A percentile compares a stretch with the other conserved stretches of the same genome.
phyloP scores from a whole-genome alignment of 2,888 invertebrate genomes.

The Sarcophaga subvicina region DNA sequence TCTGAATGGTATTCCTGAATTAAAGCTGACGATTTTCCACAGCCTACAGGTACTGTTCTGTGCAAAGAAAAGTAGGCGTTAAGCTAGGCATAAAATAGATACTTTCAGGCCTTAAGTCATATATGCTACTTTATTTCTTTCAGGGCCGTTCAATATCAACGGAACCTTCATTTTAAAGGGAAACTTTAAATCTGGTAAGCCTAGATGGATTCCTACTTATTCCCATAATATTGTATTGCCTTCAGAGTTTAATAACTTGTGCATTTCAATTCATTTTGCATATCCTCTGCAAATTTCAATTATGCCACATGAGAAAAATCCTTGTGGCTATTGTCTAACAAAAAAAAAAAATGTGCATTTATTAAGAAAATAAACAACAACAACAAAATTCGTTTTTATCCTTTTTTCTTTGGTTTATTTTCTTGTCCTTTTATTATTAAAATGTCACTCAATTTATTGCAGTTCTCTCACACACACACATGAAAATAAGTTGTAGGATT shows the following conservation, averaged over 20 bases:
- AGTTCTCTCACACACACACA: slow-evolving; percentile 28
- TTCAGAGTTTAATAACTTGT: not conserved
- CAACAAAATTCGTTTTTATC: not conserved
- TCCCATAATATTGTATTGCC: too few relatives aligned
- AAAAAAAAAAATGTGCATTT: slow-evolving; percentile 43
- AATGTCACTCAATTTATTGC: slow-evolving; percentile 73
- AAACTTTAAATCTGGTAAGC: not conserved
- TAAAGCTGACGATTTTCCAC: too few relatives aligned
- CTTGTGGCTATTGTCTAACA: slow-evolving; percentile 26
- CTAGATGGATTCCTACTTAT: too few relatives aligned
- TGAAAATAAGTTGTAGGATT: slow-evolving; percentile 36
- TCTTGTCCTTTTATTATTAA: slow-evolving; percentile 59
- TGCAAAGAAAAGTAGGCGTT: too few relatives aligned
- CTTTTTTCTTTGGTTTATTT: not conserved
- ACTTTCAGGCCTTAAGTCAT: too few relatives aligned
- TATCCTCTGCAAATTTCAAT: not conserved
- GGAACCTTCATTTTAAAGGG: too few relatives aligned
- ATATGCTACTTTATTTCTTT: too few relatives aligned
- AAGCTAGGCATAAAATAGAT: too few relatives aligned
- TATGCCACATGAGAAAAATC: not conserved
- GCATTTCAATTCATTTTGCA: not conserved
- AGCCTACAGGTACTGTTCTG: too few relatives aligned
- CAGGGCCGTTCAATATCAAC: too few relatives aligned
- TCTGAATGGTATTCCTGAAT: too few relatives aligned
- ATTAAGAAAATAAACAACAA: slow-evolving; percentile 24